Evolutionary conservation across 2,797 vertebrate species (phyloP).

Genomic region (Melopsittacus undulatus): DNA sequence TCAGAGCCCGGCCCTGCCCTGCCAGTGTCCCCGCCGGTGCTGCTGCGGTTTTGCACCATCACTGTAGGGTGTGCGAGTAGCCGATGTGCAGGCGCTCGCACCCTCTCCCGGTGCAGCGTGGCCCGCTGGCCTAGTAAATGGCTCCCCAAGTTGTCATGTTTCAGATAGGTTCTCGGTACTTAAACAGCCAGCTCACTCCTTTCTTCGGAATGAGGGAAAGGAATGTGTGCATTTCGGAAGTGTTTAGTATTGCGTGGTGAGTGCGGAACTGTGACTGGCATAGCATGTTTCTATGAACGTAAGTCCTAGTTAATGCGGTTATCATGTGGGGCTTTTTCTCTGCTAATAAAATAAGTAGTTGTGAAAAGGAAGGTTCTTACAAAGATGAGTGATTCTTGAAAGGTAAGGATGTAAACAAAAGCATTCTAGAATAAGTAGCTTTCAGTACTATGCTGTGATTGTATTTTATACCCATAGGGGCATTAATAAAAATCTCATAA

Average conservation of each 20-base stretch:
- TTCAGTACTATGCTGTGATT: neutral
- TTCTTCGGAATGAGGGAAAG: neutral
- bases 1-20: neutral
- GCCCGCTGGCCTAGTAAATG: neutral
- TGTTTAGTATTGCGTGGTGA: neutral
- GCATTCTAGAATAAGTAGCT: neutral
- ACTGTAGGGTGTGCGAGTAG: neutral
- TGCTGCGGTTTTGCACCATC: neutral
- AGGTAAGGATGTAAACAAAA: neutral
- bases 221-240: neutral
- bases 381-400: neutral
- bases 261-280: neutral
- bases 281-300: neutral
- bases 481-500: neutral
- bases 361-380: neutral
- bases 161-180: neutral
- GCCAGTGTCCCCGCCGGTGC: neutral
- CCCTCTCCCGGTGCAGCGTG: neutral
- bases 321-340: neutral
- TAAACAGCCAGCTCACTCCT: neutral
- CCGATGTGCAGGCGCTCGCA: neutral
- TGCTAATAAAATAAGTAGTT: neutral
- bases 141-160: neutral
- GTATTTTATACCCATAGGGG: neutral
- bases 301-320: neutral